These are phyloP conservation scores for Hypomecis atomaria DNA, from an alignment of 2,888 invertebrate genomes.

Conservation along the genomic window DNA sequence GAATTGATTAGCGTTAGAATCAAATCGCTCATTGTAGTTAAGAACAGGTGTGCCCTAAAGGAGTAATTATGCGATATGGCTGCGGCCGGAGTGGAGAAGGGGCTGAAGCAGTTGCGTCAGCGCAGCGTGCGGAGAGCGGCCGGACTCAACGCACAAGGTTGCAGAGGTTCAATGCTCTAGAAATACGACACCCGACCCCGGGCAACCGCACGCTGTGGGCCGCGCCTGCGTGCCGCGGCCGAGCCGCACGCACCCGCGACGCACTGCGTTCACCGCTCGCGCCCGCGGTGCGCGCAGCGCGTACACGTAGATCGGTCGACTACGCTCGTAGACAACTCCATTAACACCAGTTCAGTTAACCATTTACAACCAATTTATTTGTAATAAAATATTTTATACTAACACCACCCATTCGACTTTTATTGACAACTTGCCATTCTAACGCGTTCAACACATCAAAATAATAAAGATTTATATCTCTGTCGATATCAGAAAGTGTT, in stretches of 20 bases:
- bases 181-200: constrained; percentile 82
- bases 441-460: constrained; percentile 27
- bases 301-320: constrained; percentile 41
- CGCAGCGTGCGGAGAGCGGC: constrained; percentile 79
- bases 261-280: constrained; percentile 40
- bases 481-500: constrained; percentile 30
- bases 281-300: constrained; percentile 44
- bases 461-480: constrained; percentile 30
- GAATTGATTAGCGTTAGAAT: constrained; percentile 68
- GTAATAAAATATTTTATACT: constrained; percentile 30
- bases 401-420: constrained; percentile 21
- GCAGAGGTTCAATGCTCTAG: constrained; percentile 84
- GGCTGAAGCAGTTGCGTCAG: constrained; percentile 81
- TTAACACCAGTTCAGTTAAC: constrained; percentile 17
- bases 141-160: constrained; percentile 83
- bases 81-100: constrained; percentile 75
- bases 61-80: constrained; percentile 78
- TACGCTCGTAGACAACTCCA: constrained; percentile 46
- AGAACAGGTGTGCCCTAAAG: constrained; percentile 80
- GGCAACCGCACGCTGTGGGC: constrained; percentile 63
- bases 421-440: constrained; percentile 27
- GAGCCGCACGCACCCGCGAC: constrained; percentile 43
- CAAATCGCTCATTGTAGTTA: constrained; percentile 71
- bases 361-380: constrained; percentile 32
- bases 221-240: constrained; percentile 56